Base-by-base conservation (phyloP, 37 sponge, comb jelly and placozoan genomes). In the Geodia barretti region DNA sequence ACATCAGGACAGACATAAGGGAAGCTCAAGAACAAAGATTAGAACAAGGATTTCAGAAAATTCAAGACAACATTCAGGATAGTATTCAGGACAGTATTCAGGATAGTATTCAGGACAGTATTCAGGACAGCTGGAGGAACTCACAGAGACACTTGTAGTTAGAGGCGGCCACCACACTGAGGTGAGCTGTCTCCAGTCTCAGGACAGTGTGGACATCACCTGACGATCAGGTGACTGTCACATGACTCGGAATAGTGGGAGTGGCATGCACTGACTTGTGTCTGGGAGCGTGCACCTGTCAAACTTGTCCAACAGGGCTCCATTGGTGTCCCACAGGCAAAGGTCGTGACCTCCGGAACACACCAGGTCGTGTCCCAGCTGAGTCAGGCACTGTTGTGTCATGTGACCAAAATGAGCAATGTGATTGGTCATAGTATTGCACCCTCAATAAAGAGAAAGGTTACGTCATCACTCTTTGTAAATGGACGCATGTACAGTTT, bases 311-410 rank as follows among this genome's bases (percentile, higher is more conserved):
- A 84, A 84, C 2, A 84, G 73, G 14, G 31, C 33, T 1, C 90
- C 90, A 60, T 60, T 76, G 29, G 39, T 74, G 81, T 84, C 72
- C 90, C 90, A 90, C 39, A 90, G 81, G 62, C 90, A 90, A 43
- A 90, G 43, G 77, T 90, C 85, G 17, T 32, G 8, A 31, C 90
- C 90, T 41, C 90, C 90, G 21, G 90, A 90, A 31, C 90, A 90
- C 2, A 90, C 33, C 72, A 90, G 32, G 4, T 80, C 85, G 8
- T 61, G 58, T 54, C 39, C 60, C 20, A 87, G 67, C 75, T 87
- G 67, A 0, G 68, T 62, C 42, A 87, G 62, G 39, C 87, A 87
- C 87, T 87, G 75, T 21, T 20, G 33, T 17, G 41, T 9, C 5
- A 72, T 30, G n/a, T n/a, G n/a, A n/a, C n/a, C n/a, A n/a, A n/a